Evolutionary conservation across 2,113 vertebrate species (phyloP).

Genomic region (Loxodonta africana): DNA sequence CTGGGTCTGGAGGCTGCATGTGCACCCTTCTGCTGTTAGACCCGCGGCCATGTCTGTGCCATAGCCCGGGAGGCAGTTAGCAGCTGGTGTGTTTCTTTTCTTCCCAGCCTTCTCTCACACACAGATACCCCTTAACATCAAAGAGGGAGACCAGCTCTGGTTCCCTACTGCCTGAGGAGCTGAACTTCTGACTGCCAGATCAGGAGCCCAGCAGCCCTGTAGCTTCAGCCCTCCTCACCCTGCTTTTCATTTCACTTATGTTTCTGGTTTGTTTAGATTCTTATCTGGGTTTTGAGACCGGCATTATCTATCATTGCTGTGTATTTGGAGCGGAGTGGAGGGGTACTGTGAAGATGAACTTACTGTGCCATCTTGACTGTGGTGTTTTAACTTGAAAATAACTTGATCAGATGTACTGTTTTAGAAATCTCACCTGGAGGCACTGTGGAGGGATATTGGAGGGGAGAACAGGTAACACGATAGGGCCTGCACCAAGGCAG

Average conservation of each 20-base stretch:
- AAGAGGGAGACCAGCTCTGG: neutral
- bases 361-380: neutral
- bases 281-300: slow-evolving; percentile 38
- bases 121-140: neutral
- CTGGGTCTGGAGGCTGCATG: neutral
- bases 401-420: neutral
- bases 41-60: neutral
- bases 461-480: neutral
- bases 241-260: neutral
- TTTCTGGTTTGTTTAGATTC: neutral
- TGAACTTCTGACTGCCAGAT: neutral
- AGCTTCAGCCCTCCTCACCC: neutral
- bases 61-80: neutral
- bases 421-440: neutral
- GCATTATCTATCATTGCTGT: neutral
- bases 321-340: slow-evolving; percentile 30
- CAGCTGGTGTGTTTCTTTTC: neutral
- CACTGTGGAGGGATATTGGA: neutral
- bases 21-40: neutral
- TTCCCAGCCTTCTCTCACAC: slow-evolving; percentile 27
- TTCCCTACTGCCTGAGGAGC: neutral
- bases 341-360: slow-evolving; percentile 42
- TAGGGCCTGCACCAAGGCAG: neutral
- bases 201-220: neutral
- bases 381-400: slow-evolving; percentile 39